These are phyloP conservation scores for Ranitomeya variabilis DNA, from an alignment of 2,113 vertebrate species.

Conservation along the genomic window DNA sequence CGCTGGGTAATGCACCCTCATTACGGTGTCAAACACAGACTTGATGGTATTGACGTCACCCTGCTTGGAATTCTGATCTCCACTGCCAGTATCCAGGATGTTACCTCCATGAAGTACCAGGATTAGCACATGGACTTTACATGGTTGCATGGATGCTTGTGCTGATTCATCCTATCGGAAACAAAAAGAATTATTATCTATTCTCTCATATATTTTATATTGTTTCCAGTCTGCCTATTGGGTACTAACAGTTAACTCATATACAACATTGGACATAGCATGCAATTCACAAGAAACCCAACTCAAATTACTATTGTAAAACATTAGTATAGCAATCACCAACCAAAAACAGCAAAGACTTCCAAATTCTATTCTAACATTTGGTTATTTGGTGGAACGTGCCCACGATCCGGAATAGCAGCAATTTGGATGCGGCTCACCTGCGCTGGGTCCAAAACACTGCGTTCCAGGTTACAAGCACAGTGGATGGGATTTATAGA, in stretches of 20 bases:
- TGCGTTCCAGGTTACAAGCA: too few species aligned
- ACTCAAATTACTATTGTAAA: neutral
- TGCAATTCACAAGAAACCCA: neutral
- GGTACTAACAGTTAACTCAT: neutral
- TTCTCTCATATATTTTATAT: neutral
- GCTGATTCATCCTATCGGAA: constrained; percentile 78
- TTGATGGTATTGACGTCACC: constrained; percentile 93
- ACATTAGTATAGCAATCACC: neutral
- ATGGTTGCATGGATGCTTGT: constrained; percentile 79
- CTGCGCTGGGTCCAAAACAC: too few species aligned
- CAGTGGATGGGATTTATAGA: too few species aligned
- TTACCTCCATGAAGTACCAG: constrained; percentile 94
- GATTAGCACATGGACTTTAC: constrained; percentile 90
- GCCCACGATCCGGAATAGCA: too few species aligned
- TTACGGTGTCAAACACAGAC: constrained; percentile 88
- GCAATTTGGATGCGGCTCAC: too few species aligned
- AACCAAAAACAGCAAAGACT: neutral
- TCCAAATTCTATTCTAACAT: too few species aligned
- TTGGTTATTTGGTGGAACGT: too few species aligned
- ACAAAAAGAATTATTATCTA: constrained; percentile 13
- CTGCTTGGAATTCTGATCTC: constrained; percentile 94
- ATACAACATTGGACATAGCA: neutral
- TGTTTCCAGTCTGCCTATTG: neutral
- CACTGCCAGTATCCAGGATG: constrained; percentile 93
- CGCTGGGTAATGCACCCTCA: constrained; percentile 93